Conservation (phyloP, 1,140 invertebrate genomes). For the Wasmannia auropunctata region DNA sequence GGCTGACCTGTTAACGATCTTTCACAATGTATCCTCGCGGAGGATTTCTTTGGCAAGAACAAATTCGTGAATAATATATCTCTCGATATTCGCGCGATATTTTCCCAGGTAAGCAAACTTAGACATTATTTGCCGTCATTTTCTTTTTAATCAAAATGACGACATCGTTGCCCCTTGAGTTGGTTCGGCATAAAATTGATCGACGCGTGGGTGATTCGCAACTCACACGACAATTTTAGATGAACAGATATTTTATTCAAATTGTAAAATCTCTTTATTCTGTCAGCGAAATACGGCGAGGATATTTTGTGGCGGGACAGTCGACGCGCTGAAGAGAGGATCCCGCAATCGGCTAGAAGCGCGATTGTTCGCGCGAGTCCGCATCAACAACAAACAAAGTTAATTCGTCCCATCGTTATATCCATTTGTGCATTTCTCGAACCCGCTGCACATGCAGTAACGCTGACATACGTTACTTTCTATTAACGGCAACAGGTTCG, state of each 20-base stretch:
- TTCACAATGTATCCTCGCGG: neutral
- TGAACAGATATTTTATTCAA: neutral
- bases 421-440: constrained; percentile 7
- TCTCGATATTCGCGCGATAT: neutral
- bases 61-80: constrained; percentile 6
- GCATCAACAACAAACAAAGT: neutral
- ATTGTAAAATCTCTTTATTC: neutral
- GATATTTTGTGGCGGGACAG: neutral
- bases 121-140: too few species aligned
- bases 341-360: neutral
- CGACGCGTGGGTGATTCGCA: neutral
- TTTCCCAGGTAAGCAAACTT: too few species aligned
- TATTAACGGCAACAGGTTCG: constrained; percentile 28
- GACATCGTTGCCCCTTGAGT: too few species aligned
- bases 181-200: neutral
- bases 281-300: too few species aligned
- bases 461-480: constrained; percentile 15
- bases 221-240: neutral
- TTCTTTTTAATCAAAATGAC: too few species aligned
- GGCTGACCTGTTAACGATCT: constrained; percentile 17
- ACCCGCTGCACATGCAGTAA: neutral
- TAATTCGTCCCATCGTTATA: neutral
- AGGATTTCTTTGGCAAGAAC: neutral
- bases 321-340: neutral
- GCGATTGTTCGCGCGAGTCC: neutral